These are phyloP conservation scores for Zoanthus gigantus DNA, from an alignment of 92 coral and sea anemone species.

Conservation along the genomic window DNA sequence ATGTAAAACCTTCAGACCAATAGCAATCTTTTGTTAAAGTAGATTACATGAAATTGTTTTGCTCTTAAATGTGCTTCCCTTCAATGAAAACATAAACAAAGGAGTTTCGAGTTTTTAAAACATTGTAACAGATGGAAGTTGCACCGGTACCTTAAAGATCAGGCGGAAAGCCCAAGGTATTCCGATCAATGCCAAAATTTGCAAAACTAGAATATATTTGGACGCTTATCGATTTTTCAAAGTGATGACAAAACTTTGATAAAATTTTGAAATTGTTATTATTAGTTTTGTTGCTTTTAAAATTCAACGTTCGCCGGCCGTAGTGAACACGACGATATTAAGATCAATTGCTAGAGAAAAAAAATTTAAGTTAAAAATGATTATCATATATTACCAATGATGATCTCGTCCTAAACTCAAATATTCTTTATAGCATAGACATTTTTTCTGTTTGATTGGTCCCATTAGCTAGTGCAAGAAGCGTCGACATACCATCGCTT, in stretches of 20 bases:
- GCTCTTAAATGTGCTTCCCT: neutral
- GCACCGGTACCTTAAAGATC: neutral
- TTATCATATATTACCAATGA: neutral
- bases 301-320: neutral
- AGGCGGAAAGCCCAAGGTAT: neutral
- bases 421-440: neutral
- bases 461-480: too few relatives aligned
- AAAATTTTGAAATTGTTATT: neutral
- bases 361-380: neutral
- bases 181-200: neutral
- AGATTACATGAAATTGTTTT: neutral
- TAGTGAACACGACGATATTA: neutral
- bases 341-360: neutral
- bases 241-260: neutral
- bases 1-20: neutral
- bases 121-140: neutral
- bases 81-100: neutral
- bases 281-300: neutral
- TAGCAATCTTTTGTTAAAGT: neutral
- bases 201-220: neutral
- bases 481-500: too few relatives aligned
- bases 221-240: neutral
- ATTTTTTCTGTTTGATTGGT: neutral
- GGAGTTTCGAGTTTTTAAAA: too few relatives aligned
- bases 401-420: neutral